These are phyloP conservation scores for Resseliella maxima DNA, from an alignment of 2,888 invertebrate species.

Conservation along the genomic window DNA sequence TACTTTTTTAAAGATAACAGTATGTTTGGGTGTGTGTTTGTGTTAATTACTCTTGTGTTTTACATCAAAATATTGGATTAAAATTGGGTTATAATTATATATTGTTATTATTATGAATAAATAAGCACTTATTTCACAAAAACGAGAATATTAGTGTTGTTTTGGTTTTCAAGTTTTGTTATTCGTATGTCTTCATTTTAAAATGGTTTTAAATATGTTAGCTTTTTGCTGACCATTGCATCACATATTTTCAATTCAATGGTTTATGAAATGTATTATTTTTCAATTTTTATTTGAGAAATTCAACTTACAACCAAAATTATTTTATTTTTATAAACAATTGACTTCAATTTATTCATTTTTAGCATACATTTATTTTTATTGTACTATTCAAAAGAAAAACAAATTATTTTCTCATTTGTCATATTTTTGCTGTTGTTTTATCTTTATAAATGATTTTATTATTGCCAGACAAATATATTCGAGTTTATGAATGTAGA, in stretches of 20 bases:
- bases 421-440: neutral
- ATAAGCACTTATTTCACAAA: conserved; percentile 47
- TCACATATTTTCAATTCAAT: too few species aligned
- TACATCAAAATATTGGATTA: conserved; percentile 33
- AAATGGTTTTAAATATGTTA: neutral
- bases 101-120: conserved; percentile 6
- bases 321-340: neutral
- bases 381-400: neutral
- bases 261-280: too few species aligned
- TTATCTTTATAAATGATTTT: neutral
- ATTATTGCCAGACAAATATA: neutral
- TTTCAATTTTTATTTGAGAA: too few species aligned
- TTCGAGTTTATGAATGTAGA: neutral
- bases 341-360: neutral
- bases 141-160: neutral
- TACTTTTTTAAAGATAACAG: too few species aligned
- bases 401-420: neutral
- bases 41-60: neutral
- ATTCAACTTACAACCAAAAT: neutral
- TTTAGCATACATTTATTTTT: too few species aligned
- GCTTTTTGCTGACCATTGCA: too few species aligned
- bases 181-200: neutral
- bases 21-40: too few species aligned
- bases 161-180: neutral
- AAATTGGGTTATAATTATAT: neutral